These are phyloP conservation scores for Phalacrocorax brasilianus DNA, from an alignment of 2,113 vertebrate genomes.

Conservation along the genomic window DNA sequence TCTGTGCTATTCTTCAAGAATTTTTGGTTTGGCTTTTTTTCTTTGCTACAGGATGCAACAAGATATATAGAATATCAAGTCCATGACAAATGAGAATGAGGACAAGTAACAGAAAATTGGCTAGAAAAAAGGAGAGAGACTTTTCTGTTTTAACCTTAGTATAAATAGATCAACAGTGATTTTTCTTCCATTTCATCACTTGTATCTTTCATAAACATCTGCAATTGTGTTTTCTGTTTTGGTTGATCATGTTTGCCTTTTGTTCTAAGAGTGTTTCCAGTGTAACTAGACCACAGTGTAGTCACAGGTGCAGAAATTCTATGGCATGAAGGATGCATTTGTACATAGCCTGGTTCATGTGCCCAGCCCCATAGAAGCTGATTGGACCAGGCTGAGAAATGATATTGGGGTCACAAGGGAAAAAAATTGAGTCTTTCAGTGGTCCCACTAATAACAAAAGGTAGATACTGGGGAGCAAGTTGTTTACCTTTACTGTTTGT, in stretches of 20 bases:
- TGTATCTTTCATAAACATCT: neutral
- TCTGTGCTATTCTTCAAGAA: neutral
- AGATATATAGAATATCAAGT: neutral
- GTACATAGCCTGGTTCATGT: neutral
- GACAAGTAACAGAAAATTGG: neutral
- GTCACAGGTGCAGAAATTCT: neutral
- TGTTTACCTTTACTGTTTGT: neutral
- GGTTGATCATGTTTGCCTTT: neutral
- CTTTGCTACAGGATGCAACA: neutral
- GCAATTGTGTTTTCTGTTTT: neutral
- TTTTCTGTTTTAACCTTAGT: neutral
- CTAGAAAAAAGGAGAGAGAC: neutral
- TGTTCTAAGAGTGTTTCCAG: neutral
- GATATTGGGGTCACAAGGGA: neutral
- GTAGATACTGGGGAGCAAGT: neutral
- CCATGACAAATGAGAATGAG: neutral
- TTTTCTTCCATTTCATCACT: neutral
- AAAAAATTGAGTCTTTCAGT: neutral
- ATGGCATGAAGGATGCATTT: neutral
- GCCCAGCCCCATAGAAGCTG: neutral
- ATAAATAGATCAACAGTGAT: neutral
- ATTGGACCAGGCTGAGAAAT: neutral
- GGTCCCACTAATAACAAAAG: neutral
- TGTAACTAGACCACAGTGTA: neutral
- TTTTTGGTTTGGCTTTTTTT: neutral